phyloP scores from a whole-genome alignment of 2,888 invertebrate genomes.

The Dasysyrphus tricinctus region DNA sequence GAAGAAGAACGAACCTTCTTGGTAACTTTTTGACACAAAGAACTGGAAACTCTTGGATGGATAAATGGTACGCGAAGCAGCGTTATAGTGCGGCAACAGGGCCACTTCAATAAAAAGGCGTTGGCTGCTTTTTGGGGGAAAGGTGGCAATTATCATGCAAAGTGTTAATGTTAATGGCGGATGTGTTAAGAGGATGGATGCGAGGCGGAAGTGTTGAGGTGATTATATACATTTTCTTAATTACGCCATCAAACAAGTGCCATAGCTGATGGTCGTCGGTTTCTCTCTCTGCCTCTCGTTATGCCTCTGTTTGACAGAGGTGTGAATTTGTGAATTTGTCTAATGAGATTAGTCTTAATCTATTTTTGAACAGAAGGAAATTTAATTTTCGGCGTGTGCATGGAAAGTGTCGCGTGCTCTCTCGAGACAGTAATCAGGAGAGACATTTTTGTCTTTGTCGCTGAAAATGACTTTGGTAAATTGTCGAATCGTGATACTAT shows the following conservation, averaged over 20 bases:
- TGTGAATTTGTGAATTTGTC: constrained; percentile 24
- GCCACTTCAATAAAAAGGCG: constrained; percentile 16
- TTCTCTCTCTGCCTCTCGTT: not conserved
- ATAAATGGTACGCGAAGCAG: constrained; percentile 14
- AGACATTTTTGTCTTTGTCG: not conserved
- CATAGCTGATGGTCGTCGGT: not conserved
- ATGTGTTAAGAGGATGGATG: constrained; percentile 49
- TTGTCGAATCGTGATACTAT: not conserved
- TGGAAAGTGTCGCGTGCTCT: constrained; percentile 23
- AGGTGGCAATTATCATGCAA: constrained; percentile 64
- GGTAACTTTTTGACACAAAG: constrained; percentile 3
- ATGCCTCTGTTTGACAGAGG: constrained; percentile 6
- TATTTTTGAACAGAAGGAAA: constrained; percentile 14
- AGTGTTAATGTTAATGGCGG: constrained; percentile 57
- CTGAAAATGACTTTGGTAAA: not conserved
- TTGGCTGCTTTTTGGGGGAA: constrained; percentile 4
- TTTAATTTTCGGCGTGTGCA: not conserved
- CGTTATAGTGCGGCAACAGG: not conserved
- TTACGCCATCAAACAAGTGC: constrained; percentile 46
- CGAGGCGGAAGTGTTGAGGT: constrained; percentile 57
- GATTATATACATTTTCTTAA: constrained; percentile 67
- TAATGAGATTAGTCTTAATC: constrained; percentile 37
- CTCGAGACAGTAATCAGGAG: constrained; percentile 15
- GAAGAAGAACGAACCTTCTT: constrained; percentile 11
- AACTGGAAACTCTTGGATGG: constrained; percentile 22